A percentile compares a stretch with the other conserved stretches of the same genome.
Evolutionary conservation across 2,888 invertebrate genomes (phyloP).

Genomic region (Thereva nobilitata): DNA sequence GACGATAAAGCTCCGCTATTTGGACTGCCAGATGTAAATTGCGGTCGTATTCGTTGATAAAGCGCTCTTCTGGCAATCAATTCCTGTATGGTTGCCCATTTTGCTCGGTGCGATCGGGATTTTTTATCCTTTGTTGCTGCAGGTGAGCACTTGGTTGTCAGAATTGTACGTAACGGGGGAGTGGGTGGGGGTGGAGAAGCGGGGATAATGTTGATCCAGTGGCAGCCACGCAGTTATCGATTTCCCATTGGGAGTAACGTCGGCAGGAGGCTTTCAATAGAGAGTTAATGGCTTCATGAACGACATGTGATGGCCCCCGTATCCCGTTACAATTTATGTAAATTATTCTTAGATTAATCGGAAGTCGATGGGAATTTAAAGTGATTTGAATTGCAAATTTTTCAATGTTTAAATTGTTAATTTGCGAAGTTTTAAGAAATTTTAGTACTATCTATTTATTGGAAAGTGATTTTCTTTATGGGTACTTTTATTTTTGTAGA

Average conservation of each 20-base stretch:
- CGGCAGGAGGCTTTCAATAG: conserved; percentile 15
- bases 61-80: conserved; percentile 41
- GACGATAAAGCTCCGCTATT: conserved; percentile 34
- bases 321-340: background rate
- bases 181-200: background rate
- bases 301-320: background rate
- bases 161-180: too few relatives aligned
- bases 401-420: too few relatives aligned
- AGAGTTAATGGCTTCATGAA: conserved; percentile 31
- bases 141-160: conserved; percentile 10
- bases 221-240: conserved; percentile 20
- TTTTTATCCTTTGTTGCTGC: conserved; percentile 23
- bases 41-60: conserved; percentile 41
- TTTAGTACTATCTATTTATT: too few relatives aligned
- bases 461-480: too few relatives aligned
- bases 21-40: conserved; percentile 43
- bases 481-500: too few relatives aligned
- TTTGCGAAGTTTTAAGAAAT: too few relatives aligned
- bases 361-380: too few relatives aligned
- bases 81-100: conserved; percentile 35
- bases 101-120: conserved; percentile 27
- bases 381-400: too few relatives aligned
- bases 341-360: too few relatives aligned
- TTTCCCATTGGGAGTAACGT: conserved; percentile 4
- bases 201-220: conserved; percentile 27